Evolutionary conservation across 2,888 invertebrate species (phyloP), one percentile per base, ranked within the genome.

Genomic region (Rapana venosa): DNA sequence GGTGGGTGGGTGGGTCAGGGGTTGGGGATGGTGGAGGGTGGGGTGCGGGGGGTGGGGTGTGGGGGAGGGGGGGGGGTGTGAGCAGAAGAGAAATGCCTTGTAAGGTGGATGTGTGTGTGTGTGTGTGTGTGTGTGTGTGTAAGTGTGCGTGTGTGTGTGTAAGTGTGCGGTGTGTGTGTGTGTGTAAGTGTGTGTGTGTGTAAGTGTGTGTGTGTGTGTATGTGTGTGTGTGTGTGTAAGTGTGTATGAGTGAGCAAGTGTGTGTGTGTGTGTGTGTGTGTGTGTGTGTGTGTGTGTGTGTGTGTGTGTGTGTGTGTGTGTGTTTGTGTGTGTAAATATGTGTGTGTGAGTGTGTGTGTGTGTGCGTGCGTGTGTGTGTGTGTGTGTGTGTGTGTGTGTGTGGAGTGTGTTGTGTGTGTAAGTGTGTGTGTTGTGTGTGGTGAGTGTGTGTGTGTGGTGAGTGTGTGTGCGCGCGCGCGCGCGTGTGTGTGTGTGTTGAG

Each of bases 381-480:
- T 79, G 32, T 13, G 77, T 77, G 77, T 13, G 2, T 79, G 77
- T n/a, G 77, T 17, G 70, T 70, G 20, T 26, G n/a, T 70, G 70
- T 2, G 70, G n/a, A n/a, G 11, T 20, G 8, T 20, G 20, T 20
- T 26, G 70, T 36, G 30, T 61, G 36, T 87, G 74, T 87, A 36
- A 36, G 87, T 87, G 77, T 56, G 47, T 56, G 56, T 87, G 47
- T 77, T 87, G 87, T 77, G 77, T 87, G 47, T 87, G 30, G 30
- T 77, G 66, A 36, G 87, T 36, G 77, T 47, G 66, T 74, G 47
- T 26, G 30, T 87, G 77, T 26, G 30, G 87, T 30, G 30, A 77
- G 77, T 26, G 32, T 87, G 77, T 15, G 74, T 36, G 61, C 26
- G 70, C 8, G 47, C 8, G 47, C 8, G 47, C 8, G 47, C 8